A percentile compares a stretch with the other conserved stretches of the same genome.
These are phyloP conservation scores for Muntiacus reevesi DNA, from an alignment of 2,113 vertebrate species.

Conservation along the genomic window DNA sequence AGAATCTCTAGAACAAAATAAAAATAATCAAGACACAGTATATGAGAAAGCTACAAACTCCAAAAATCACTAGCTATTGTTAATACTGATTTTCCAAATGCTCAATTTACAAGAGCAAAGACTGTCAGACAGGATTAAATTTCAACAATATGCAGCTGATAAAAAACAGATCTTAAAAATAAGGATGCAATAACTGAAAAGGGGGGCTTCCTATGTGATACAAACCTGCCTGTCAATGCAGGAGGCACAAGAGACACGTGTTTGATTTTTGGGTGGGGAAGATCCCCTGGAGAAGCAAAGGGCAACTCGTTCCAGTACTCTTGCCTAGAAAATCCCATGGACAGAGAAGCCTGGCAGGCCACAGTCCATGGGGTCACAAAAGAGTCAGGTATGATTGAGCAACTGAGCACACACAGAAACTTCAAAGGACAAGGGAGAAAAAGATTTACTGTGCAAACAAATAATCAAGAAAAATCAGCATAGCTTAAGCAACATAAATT, in stretches of 20 bases:
- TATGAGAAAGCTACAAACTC: background rate
- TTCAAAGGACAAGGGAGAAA: background rate
- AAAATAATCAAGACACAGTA: background rate
- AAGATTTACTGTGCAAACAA: background rate
- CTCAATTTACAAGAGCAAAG: background rate
- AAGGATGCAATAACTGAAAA: background rate
- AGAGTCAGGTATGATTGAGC: background rate
- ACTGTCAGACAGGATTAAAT: background rate
- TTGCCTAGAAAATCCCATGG: background rate
- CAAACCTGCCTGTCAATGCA: background rate
- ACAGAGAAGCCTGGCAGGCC: background rate
- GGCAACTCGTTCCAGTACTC: rapidly evolving
- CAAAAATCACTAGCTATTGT: background rate
- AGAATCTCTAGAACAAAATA: background rate
- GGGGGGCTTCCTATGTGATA: background rate
- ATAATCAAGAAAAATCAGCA: background rate
- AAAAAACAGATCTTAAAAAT: background rate
- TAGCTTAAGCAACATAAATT: background rate
- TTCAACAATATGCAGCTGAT: background rate
- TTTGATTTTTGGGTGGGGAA: background rate
- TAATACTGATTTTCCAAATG: background rate
- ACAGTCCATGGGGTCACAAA: background rate
- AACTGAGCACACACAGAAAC: background rate
- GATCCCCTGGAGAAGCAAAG: background rate
- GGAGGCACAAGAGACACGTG: background rate